A percentile compares a stretch with the other conserved stretches of the same genome.
Conservation (phyloP, 2,797 vertebrate species). For the Chloroceryle inda region DNA sequence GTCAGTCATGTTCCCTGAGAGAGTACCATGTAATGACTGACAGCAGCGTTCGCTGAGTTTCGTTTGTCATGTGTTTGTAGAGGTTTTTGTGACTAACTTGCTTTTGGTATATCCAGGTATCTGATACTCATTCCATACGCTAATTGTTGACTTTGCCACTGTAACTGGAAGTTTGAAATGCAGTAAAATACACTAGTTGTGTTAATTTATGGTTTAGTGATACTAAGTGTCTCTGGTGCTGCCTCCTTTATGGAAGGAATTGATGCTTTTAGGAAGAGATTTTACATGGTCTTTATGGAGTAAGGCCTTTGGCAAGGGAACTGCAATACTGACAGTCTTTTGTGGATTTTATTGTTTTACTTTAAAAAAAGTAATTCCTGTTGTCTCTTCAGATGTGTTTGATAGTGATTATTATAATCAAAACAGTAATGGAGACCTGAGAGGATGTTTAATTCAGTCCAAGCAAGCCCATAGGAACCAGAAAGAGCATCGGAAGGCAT, state of each 20-base stretch:
- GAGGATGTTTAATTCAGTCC: not conserved
- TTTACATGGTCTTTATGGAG: not conserved
- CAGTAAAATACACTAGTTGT: not conserved
- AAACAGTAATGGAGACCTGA: not conserved
- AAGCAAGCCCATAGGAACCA: not conserved
- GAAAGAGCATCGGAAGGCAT: not conserved
- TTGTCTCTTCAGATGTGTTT: not conserved
- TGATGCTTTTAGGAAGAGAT: not conserved
- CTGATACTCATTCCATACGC: conserved; percentile 37
- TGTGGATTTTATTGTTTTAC: not conserved
- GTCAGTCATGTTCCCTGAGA: not conserved
- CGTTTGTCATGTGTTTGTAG: not conserved
- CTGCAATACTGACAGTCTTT: not conserved
- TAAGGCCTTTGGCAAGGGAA: not conserved
- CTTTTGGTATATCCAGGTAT: not conserved
- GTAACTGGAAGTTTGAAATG: conserved; percentile 28
- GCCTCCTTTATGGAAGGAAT: not conserved
- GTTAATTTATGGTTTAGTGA: not conserved
- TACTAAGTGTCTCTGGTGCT: not conserved
- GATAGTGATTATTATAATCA: not conserved
- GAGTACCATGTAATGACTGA: not conserved
- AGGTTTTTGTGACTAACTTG: conserved; percentile 14
- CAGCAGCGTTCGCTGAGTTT: not conserved
- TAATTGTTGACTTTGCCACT: not conserved
- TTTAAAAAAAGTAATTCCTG: not conserved